These are phyloP conservation scores for Barbus barbus DNA, from an alignment of 2,113 vertebrate genomes.

Conservation along the genomic window DNA sequence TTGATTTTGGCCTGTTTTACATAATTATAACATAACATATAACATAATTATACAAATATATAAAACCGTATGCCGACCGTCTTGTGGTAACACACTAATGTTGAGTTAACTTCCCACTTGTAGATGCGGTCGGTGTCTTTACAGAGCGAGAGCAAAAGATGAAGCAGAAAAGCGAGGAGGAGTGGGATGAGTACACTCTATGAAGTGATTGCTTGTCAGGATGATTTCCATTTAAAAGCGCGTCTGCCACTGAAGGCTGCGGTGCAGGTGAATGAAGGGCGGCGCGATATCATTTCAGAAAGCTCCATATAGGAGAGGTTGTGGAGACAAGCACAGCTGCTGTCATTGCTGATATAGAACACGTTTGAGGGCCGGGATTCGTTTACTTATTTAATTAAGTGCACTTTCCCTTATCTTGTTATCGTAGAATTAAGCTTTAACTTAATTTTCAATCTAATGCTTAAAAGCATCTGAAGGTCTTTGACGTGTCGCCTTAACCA, in stretches of 20 bases:
- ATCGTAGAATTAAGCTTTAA: slow-evolving; percentile 11
- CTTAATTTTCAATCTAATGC: background rate
- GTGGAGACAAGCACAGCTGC: background rate
- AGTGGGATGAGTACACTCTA: slow-evolving; percentile 40
- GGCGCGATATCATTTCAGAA: slow-evolving; percentile 48
- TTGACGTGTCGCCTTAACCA: background rate
- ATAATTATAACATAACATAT: no score
- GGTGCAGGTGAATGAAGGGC: slow-evolving; percentile 61
- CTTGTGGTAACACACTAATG: background rate
- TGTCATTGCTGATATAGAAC: slow-evolving; percentile 38
- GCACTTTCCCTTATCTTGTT: slow-evolving; percentile 32
- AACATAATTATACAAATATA: background rate
- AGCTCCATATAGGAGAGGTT: slow-evolving; percentile 15
- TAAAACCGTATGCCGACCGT: background rate
- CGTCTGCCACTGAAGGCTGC: slow-evolving; percentile 67
- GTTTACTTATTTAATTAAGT: slow-evolving; percentile 47
- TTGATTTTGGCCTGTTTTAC: background rate
- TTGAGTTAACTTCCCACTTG: slow-evolving; percentile 26
- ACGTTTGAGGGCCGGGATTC: slow-evolving; percentile 20
- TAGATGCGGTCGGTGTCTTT: slow-evolving; percentile 13
- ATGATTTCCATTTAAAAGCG: slow-evolving; percentile 71
- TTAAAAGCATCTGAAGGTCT: background rate
- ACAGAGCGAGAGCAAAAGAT: slow-evolving; percentile 7
- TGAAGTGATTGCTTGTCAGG: slow-evolving; percentile 68
- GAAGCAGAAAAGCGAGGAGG: slow-evolving; percentile 12